Conservation (phyloP, 2,113 vertebrate species). For the Stigmatopora argus region DNA sequence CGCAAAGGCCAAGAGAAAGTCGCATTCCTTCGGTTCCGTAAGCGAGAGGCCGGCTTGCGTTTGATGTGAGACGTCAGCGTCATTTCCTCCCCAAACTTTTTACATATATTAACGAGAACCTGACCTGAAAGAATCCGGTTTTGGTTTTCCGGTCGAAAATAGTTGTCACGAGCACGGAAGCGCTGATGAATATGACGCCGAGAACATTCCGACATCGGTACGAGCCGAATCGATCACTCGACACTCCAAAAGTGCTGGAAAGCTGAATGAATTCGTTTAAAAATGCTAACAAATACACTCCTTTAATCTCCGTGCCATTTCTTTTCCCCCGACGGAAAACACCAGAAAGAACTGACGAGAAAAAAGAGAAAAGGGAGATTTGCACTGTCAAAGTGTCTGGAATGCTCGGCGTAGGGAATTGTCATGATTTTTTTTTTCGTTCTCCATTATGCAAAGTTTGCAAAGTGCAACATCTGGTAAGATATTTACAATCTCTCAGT, state of each 20-base stretch:
- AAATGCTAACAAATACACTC: slow-evolving; percentile 57
- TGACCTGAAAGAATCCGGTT: slow-evolving; percentile 34
- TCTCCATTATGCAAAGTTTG: slow-evolving; percentile 17
- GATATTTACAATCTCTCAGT: neutral
- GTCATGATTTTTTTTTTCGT: slow-evolving; percentile 28
- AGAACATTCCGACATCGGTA: slow-evolving; percentile 65
- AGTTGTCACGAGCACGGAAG: slow-evolving; percentile 36
- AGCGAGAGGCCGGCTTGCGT: slow-evolving; percentile 32
- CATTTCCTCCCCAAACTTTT: slow-evolving; percentile 46
- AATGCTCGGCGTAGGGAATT: slow-evolving; percentile 34
- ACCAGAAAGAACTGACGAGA: slow-evolving; percentile 42
- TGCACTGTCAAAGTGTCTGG: slow-evolving; percentile 33
- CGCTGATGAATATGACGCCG: slow-evolving; percentile 64
- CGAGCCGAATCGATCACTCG: slow-evolving; percentile 61
- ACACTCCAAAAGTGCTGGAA: slow-evolving; percentile 48
- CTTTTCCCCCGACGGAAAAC: slow-evolving; percentile 36
- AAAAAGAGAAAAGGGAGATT: slow-evolving; percentile 19
- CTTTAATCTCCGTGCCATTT: slow-evolving; percentile 66
- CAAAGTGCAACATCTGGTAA: slow-evolving; percentile 14
- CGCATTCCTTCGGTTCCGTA: slow-evolving; percentile 61
- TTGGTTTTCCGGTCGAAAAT: slow-evolving; percentile 29
- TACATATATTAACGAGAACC: slow-evolving; percentile 65
- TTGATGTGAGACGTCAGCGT: slow-evolving; percentile 62
- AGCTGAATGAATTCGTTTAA: slow-evolving; percentile 56
- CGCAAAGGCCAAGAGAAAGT: neutral